phyloP scores from a whole-genome alignment of 2,797 vertebrate genomes.

The Echeneis naucrates region DNA sequence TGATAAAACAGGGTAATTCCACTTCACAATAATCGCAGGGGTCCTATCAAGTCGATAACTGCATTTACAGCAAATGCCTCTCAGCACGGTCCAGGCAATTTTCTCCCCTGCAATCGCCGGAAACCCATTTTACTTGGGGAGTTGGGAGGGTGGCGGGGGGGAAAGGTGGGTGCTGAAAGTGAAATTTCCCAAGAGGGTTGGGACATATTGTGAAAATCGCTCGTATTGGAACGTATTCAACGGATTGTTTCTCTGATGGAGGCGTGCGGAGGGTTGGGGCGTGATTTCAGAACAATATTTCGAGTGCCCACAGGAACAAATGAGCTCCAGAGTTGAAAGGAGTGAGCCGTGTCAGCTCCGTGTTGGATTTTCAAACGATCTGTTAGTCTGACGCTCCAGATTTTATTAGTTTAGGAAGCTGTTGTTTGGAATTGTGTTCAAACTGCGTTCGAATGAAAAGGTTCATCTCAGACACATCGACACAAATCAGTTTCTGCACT shows the following conservation, averaged over 20 bases:
- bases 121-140: slow-evolving; percentile 67
- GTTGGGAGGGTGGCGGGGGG: slow-evolving; percentile 43
- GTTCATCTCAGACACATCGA: background rate
- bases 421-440: background rate
- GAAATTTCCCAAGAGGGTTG: slow-evolving; percentile 75
- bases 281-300: slow-evolving; percentile 54
- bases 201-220: slow-evolving; percentile 72
- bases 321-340: slow-evolving; percentile 34
- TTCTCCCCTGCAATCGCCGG: slow-evolving; percentile 57
- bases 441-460: slow-evolving; percentile 6
- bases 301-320: slow-evolving; percentile 47
- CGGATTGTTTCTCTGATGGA: slow-evolving; percentile 62
- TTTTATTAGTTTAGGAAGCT: background rate
- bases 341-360: slow-evolving; percentile 2
- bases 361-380: slow-evolving; percentile 2
- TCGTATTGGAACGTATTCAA: slow-evolving; percentile 61
- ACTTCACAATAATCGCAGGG: slow-evolving; percentile 73
- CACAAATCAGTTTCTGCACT: too few species aligned
- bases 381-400: background rate
- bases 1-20: slow-evolving; percentile 64
- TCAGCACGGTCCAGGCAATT: slow-evolving; percentile 57
- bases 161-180: slow-evolving; percentile 64
- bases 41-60: slow-evolving; percentile 73
- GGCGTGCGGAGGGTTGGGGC: too few species aligned
- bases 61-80: slow-evolving; percentile 72